Evolutionary conservation across 2,113 vertebrate species (phyloP), one percentile per base, ranked within the genome.

Genomic region (Gobio gobio): DNA sequence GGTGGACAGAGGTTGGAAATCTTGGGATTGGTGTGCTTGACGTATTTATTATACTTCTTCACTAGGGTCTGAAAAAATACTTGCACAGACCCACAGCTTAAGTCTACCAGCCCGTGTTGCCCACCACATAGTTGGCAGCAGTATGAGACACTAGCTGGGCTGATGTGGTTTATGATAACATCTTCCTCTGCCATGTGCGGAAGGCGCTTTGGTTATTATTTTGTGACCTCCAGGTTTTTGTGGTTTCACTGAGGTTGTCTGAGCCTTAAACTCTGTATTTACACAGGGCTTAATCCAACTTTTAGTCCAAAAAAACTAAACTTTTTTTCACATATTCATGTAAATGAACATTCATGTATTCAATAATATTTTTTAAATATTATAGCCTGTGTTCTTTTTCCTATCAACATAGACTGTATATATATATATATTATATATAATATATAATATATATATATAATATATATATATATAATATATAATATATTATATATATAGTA

Each of bases 1-100:
- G 87, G 85, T 84, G 79, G 83, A 58, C 85, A 88, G 90, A 74
- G 64, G 83, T 86, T 88, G 78, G 78, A 89, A 89, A 86, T 66
- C 61, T 1, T 33, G 29, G 78, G n/a, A 78, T 79, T 66, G 72
- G 72, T 84, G 58, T 9, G 47, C 66, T 80, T 86, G 76, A 56
- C 54, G 49, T 79, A 86, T 89, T 89, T 88, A 83, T 88, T 89
- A 78, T 85, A 83, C 75, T 56, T 88, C 77, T 56, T 77, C 56
- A 85, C 86, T 79, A 85, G 82, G 76, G 87, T 45, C 82, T 90
- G 89, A 87, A 70, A 87, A 89, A 90, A 89, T 66, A 90, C 59
- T 79, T 8, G 24, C 40, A 36, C 43, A 61, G 84, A 43, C 10
- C 86, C 43, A 40, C 49, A 80, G 81, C 49, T 85, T 10, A 24